These are phyloP conservation scores for Ophthalmolycus amberensis DNA, from an alignment of 2,113 vertebrate genomes.

Conservation along the genomic window DNA sequence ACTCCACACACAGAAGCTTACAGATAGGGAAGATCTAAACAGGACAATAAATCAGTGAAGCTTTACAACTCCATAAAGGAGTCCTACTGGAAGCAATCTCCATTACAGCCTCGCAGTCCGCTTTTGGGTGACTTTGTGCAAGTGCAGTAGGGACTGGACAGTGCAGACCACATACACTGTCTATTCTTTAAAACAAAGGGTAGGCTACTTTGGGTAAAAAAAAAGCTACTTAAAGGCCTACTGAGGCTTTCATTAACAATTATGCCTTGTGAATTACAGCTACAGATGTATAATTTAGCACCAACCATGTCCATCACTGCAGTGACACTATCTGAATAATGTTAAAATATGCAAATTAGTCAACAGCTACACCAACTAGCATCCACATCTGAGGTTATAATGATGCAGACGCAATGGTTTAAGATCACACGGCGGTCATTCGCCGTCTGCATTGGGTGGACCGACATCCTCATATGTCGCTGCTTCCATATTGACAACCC, in stretches of 20 bases:
- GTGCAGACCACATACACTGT: slow-evolving; percentile 12
- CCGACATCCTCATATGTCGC: slow-evolving; percentile 4
- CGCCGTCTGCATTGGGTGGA: background rate
- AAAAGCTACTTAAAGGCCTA: background rate
- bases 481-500: slow-evolving; percentile 24
- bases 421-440: background rate
- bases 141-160: background rate
- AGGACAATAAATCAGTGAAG: slow-evolving; percentile 64
- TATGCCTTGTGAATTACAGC: background rate
- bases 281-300: slow-evolving; percentile 9
- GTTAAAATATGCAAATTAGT: background rate
- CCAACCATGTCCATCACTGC: background rate
- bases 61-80: slow-evolving; percentile 76
- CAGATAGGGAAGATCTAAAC: slow-evolving; percentile 42
- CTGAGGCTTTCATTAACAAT: background rate
- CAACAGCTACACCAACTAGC: background rate
- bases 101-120: slow-evolving; percentile 47
- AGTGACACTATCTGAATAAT: background rate
- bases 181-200: background rate
- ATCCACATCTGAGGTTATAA: background rate
- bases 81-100: slow-evolving; percentile 63
- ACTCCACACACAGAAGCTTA: slow-evolving; percentile 9
- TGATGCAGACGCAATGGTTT: background rate
- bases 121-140: slow-evolving; percentile 59
- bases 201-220: background rate